Evolutionary conservation across 1,140 invertebrate species (phyloP).

Genomic region (Drosophila parabipectinata): DNA sequence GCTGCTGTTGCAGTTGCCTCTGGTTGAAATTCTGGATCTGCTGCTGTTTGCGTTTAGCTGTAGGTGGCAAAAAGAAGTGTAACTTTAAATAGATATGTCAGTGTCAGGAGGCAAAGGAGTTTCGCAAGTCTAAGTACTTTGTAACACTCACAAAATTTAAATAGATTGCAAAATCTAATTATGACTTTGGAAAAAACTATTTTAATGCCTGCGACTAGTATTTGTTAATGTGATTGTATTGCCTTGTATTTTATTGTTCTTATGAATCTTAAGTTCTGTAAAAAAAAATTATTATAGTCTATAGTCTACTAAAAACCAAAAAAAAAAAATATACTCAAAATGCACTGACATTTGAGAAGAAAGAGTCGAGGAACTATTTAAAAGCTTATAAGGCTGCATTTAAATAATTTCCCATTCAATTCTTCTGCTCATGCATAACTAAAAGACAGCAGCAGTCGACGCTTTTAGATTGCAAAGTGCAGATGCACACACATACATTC

Average conservation of each 20-base stretch:
- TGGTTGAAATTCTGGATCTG: constrained; percentile 31
- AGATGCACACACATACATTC: constrained; percentile 13
- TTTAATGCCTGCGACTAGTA: no score
- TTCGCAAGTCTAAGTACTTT: neutral
- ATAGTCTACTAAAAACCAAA: no score
- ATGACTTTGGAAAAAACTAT: no score
- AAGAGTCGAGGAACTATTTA: constrained; percentile 9
- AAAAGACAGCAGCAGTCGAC: constrained; percentile 31
- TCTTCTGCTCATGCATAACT: constrained; percentile 61
- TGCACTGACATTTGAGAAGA: neutral
- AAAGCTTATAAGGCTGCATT: constrained; percentile 68
- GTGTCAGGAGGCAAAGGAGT: neutral
- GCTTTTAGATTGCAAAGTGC: constrained; percentile 57
- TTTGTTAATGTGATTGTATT: no score
- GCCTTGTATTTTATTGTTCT: no score
- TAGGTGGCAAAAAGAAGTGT: constrained; percentile 61
- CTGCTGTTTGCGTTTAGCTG: constrained; percentile 57
- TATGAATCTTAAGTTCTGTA: no score
- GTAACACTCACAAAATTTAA: neutral
- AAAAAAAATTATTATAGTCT: no score
- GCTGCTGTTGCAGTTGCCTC: constrained; percentile 36
- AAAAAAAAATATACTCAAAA: no score
- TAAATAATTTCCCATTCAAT: constrained; percentile 65
- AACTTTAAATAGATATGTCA: constrained; percentile 60
- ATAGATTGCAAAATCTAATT: no score